Percentiles rank a stretch among this genome's conserved stretches.
phyloP scores from a whole-genome alignment of 2,888 invertebrate genomes.

The Leucophenga maculata region DNA sequence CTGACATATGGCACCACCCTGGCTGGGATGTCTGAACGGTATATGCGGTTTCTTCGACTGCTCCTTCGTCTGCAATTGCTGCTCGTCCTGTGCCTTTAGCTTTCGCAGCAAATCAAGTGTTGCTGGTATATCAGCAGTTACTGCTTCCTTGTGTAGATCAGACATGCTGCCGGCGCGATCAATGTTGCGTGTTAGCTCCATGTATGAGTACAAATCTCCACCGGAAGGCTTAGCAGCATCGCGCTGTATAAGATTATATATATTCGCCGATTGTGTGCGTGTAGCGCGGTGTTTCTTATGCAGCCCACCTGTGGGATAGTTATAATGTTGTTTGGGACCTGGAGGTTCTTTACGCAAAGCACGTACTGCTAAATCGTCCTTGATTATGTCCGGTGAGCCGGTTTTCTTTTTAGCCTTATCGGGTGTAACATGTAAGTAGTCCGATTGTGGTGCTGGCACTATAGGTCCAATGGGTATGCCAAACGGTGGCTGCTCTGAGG shows the following conservation, averaged over 20 bases:
- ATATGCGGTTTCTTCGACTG: conserved; percentile 46
- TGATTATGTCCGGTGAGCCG: conserved; percentile 81
- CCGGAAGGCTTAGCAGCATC: conserved; percentile 73
- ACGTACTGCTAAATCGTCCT: conserved; percentile 90
- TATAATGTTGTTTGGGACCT: conserved; percentile 57
- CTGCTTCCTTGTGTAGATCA: conserved; percentile 72
- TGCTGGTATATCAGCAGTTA: conserved; percentile 62
- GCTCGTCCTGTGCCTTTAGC: conserved; percentile 64
- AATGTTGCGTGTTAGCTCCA: conserved; percentile 74
- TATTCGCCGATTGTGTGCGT: conserved; percentile 87
- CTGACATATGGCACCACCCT: conserved; percentile 69
- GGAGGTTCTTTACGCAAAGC: conserved; percentile 86
- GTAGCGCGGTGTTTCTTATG: conserved; percentile 86
- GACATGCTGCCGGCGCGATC: conserved; percentile 78
- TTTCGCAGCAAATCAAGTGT: conserved; percentile 66
- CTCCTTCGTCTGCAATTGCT: conserved; percentile 35
- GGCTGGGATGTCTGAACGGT: conserved; percentile 70
- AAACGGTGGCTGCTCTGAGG: conserved; percentile 87
- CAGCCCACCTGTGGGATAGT: conserved; percentile 73
- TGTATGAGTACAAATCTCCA: conserved; percentile 75
- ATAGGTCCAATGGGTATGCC: conserved; percentile 91
- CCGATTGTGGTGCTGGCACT: conserved; percentile 83
- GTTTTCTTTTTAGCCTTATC: conserved; percentile 69
- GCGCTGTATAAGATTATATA: conserved; percentile 83
- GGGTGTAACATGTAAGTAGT: conserved; percentile 86